Conservation (phyloP, 2,888 invertebrate species). For the Noctua fimbriata region DNA sequence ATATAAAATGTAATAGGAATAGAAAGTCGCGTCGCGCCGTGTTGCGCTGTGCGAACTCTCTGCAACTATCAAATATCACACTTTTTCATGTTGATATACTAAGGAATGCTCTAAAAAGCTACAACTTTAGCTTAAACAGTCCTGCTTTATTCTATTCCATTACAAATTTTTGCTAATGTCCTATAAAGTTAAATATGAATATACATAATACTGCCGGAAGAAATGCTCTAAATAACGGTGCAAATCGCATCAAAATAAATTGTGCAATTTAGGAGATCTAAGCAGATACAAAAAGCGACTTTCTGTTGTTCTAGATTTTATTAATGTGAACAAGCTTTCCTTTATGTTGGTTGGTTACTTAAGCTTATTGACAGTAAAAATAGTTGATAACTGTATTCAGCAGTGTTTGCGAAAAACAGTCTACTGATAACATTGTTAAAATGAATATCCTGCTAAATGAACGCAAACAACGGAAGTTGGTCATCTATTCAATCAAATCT, state of each 20-base stretch:
- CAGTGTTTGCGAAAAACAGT: background rate
- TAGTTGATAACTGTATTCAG: background rate
- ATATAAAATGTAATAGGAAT: constrained; percentile 39
- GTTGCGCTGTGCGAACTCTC: constrained; percentile 12
- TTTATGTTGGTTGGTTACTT: background rate
- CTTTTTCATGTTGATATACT: constrained; percentile 1
- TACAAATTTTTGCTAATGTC: background rate
- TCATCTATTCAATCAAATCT: constrained; percentile 13
- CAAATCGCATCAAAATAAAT: background rate
- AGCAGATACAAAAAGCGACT: background rate
- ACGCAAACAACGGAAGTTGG: constrained; percentile 32
- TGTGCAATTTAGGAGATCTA: background rate
- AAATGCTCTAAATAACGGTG: background rate
- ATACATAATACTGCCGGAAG: background rate
- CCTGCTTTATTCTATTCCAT: background rate
- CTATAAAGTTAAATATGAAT: background rate
- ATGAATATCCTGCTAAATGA: constrained; percentile 7
- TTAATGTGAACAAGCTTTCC: background rate
- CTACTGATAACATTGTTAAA: constrained; percentile 41
- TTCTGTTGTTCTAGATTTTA: background rate
- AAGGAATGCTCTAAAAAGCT: background rate
- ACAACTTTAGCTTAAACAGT: background rate
- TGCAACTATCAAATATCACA: constrained; percentile 1
- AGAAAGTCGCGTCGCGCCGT: constrained; percentile 32
- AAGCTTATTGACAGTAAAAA: background rate